A percentile compares a stretch with the other conserved stretches of the same genome.
Evolutionary conservation across 2,888 invertebrate species (phyloP).

Genomic region (Leptarthrus brevirostris): DNA sequence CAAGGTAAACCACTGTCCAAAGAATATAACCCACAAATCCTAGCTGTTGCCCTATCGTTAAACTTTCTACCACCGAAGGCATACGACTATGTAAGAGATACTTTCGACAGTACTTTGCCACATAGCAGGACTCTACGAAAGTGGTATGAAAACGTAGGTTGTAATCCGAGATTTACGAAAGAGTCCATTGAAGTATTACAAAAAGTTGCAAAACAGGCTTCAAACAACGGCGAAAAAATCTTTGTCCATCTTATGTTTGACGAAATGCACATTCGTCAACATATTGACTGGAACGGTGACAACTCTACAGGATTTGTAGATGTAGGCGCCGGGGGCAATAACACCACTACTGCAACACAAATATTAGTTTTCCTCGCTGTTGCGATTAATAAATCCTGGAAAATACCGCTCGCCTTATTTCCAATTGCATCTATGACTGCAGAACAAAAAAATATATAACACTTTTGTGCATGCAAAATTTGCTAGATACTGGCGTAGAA

Average conservation of each 20-base stretch:
- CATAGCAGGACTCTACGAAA: neutral
- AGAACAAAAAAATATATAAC: no score
- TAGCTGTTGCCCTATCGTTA: neutral
- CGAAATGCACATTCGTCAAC: no score
- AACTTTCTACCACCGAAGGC: neutral
- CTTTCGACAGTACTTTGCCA: neutral
- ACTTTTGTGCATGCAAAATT: no score
- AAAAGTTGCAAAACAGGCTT: neutral
- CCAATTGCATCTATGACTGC: no score
- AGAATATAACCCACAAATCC: neutral
- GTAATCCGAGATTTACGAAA: neutral
- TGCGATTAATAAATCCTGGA: no score
- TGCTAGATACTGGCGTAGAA: no score
- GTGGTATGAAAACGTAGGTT: constrained; percentile 12
- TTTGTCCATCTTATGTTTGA: neutral
- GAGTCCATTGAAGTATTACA: neutral
- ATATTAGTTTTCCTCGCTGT: no score
- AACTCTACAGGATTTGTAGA: neutral
- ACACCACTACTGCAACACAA: neutral
- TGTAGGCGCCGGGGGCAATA: neutral
- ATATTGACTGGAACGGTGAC: no score
- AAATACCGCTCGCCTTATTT: no score
- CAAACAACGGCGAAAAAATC: neutral
- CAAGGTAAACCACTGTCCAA: no score
- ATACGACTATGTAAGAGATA: neutral